Base-by-base conservation (phyloP, 2,797 vertebrate species). In the Chaetodon trifasciatus region DNA sequence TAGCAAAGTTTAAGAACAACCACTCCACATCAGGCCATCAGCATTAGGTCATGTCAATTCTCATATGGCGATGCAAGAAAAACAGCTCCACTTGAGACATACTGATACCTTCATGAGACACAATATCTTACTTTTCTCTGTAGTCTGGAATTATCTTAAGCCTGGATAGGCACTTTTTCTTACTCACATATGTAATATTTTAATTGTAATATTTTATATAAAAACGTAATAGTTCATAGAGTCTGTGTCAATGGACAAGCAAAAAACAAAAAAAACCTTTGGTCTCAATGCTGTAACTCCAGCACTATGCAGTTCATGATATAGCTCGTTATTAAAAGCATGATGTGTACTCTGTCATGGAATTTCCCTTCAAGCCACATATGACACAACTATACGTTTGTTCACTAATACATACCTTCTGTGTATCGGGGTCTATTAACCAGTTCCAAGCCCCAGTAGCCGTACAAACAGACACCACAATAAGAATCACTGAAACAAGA, bases 401-500 rank as follows among this genome's bases (percentile, higher is more conserved):
- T 79, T 39, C 10, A 7, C 21, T 1, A 2, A 70, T 50, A 68
- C 85, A 15, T 86, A 99, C 98, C 96, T 99, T 99, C 86, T 99
- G 98, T 84, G 98, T 99, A 91, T 99, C 98, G 0, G 98, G 98
- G 79, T 99, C 98, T 96, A 99, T 99, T 89, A 99, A 94, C 98
- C 98, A 99, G 93, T 99, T 99, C 98, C 98, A 99, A 70, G 98
- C 98, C 76, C 98, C 98, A 35, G 98, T 99, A 61, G 98, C 98
- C 76, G 98, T 99, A 90, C 98, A 99, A 50, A 99, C 98, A 73
- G 98, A 99, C 19, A 99, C 97, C 88, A 99, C 98, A 88, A 99
- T 99, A 71, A 99, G 95, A 92, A 99, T 98, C 97, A 99, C 98
- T 99, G 93, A 81, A 89, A 90, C 65, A 88, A 76, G 13, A 77